Evolutionary conservation across 1,140 invertebrate genomes (phyloP), one percentile per base, ranked within the genome.

Genomic region (Andrena cerasifolii): DNA sequence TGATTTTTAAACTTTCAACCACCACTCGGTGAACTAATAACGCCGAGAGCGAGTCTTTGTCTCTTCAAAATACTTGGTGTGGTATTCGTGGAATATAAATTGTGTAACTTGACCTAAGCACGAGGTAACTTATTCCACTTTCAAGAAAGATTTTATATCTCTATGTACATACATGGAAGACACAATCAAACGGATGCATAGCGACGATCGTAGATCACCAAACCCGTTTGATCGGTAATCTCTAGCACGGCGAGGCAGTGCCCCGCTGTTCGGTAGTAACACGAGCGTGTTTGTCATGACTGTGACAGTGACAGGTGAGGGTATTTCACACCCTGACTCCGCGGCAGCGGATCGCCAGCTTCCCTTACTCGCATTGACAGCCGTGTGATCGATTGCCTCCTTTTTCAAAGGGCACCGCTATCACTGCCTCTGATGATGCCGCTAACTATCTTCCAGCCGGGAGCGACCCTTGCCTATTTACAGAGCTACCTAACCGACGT

Each of bases 401-500:
- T 75, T 66, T 70, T 67, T 86, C 83, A 88, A 86, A 87, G 74
- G 45, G 43, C 33, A 71, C 86, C 86, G 85, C 85, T 88, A 86
- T 86, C 85, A 78, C 47, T 75, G 73, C 67, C 53, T 71, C 54
- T 68, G 66, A 77, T 71, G 54, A 70, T 70, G 74, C 73, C 72
- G 78, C 66, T 79, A 74, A 80, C 71, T 74, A 79, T 74, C 76
- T 76, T 56, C 28, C 8, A 18, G 28, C 36, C 40, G 24, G 31
- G 53, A 31, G 40, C 58, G 71, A 54, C 62, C 49, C 28, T n/a
- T 56, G 12, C 16, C 62, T 75, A 26, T 75, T 75, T 75, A 66
- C 71, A 65, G 49, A 66, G 31, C 16, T 53, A 12, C 24, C 45
- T 14, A 43, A 36, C 18, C 33, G 61, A 53, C 71, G 21, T 16